Percentiles rank a stretch among this genome's conserved stretches.
These are phyloP conservation scores for Enteromius anoplus DNA, from an alignment of 2,797 vertebrate species.

Conservation along the genomic window DNA sequence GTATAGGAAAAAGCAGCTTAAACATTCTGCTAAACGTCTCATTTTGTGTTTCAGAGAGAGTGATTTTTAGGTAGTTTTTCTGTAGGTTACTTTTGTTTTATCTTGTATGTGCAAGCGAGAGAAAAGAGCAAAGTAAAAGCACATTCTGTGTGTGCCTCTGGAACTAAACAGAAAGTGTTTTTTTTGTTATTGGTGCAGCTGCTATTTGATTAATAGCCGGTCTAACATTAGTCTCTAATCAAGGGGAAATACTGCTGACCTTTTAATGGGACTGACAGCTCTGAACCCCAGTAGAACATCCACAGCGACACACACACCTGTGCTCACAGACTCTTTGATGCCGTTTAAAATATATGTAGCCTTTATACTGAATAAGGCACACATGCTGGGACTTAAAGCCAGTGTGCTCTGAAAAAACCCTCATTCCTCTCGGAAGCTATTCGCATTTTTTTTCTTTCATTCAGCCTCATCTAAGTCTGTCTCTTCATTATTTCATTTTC, in stretches of 20 bases:
- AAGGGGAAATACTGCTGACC: constrained; percentile 50
- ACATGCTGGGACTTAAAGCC: neutral
- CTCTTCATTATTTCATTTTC: constrained; percentile 25
- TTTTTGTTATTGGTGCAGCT: constrained; percentile 29
- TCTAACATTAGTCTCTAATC: constrained; percentile 47
- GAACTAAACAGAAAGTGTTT: constrained; percentile 1
- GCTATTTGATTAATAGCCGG: constrained; percentile 38
- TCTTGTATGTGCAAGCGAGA: neutral
- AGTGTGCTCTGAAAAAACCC: neutral
- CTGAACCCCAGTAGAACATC: constrained; percentile 17
- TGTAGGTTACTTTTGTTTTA: neutral
- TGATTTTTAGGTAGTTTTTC: neutral
- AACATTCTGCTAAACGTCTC: constrained; percentile 3
- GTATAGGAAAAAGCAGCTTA: neutral
- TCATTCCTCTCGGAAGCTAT: neutral
- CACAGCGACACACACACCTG: constrained; percentile 26
- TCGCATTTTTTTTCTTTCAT: constrained; percentile 10
- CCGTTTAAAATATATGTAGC: neutral
- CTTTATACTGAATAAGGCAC: constrained; percentile 15
- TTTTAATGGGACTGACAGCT: constrained; percentile 47
- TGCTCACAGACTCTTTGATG: constrained; percentile 14
- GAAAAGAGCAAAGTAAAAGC: neutral
- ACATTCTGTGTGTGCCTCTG: constrained; percentile 5
- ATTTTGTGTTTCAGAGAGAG: neutral
- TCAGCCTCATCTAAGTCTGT: neutral